A percentile compares a stretch with the other conserved stretches of the same genome.
phyloP scores from a whole-genome alignment of 2,113 vertebrate species.

The Odocoileus virginianus region DNA sequence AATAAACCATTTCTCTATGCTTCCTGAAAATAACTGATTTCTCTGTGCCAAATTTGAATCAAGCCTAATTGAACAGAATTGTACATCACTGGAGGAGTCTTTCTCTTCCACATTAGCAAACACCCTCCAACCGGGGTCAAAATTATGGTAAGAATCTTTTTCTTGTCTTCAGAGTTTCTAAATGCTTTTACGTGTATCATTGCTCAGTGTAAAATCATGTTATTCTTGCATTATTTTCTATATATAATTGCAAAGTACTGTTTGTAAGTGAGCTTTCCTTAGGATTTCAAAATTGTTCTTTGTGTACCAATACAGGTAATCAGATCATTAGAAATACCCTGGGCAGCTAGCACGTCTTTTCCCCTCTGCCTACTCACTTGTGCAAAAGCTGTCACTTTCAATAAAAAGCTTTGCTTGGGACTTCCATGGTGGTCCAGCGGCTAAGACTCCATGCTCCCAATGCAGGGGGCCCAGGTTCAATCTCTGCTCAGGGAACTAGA shows the following conservation, averaged over 20 bases:
- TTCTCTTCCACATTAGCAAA: not conserved
- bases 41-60: not conserved
- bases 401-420: not conserved
- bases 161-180: not conserved
- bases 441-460: not conserved
- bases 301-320: not conserved
- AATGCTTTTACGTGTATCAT: not conserved
- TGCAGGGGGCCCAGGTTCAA: not conserved
- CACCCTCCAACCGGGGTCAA: not conserved
- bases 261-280: not conserved
- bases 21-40: not conserved
- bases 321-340: not conserved
- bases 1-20: not conserved
- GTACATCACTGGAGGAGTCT: not conserved
- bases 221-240: not conserved
- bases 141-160: not conserved
- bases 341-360: not conserved
- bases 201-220: not conserved
- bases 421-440: not conserved
- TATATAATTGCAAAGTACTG: not conserved
- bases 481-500: not conserved
- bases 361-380: not conserved
- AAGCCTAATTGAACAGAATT: not conserved
- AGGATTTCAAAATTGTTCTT: not conserved
- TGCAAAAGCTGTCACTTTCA: not conserved